Base-by-base conservation (phyloP, 2,113 vertebrate species). In the Microcebus murinus region DNA sequence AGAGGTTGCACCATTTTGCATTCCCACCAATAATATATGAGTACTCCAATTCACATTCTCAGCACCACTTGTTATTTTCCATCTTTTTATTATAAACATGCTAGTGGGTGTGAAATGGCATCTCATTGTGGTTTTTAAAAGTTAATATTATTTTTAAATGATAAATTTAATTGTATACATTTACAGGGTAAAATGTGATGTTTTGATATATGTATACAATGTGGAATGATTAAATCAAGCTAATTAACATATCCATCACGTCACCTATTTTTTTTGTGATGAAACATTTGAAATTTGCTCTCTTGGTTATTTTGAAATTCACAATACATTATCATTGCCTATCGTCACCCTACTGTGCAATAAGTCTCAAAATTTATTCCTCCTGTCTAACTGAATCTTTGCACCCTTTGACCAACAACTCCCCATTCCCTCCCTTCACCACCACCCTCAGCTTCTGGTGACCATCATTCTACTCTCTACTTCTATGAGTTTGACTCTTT, bases 71-170 rank as follows among this genome's bases (percentile, higher is more conserved):
- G 7, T 76, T 85, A 59, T 68, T 59, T 59, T 59, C 73, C 48
- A 73, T 83, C 12, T 80, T 92, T 93, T 90, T n/a, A 91, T 45
- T 68, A 83, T 67, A 91, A 65, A n/a, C 57, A 36, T 88, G 23
- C n/a, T 74, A 50, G 71, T 45, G 42, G 21, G 34, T 87, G 3
- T 87, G 86, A 79, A 93, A 42, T 87, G 1, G 27, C 36, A 73
- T 68, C 15, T 89, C 55, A 71, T 17, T 80, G 25, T 84, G n/a
- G 31, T 67, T 93, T 73, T 85, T 55, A 29, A 55, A 80, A 55
- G 4, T 79, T 21, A 80, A 52, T 23, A 55, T 52, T 55, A 36
- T 29, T 36, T 55, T 55, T 79, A n/a, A 79, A 48, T 48, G 48
- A 21, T 48, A 55, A 79, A 52, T 50, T 29, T 63, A 63, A 63